Percentiles rank a stretch among this genome's conserved stretches.
Conservation (phyloP, 2,797 vertebrate species). For the Chromobotia macracanthus region DNA sequence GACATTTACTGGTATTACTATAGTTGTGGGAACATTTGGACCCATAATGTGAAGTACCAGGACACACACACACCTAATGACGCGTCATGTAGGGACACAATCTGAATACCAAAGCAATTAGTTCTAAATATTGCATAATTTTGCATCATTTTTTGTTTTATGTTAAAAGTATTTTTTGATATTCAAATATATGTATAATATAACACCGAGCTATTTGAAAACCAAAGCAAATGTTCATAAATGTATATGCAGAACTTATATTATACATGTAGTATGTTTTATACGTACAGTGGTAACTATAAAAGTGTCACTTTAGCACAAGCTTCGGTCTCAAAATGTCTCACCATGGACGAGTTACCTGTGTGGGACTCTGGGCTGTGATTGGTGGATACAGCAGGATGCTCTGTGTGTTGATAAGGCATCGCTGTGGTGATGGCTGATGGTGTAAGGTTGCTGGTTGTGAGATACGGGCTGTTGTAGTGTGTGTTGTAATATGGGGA, state of each 20-base stretch:
- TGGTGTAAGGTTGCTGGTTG: conserved; percentile 89
- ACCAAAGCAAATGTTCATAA: background rate
- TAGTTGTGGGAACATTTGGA: no score
- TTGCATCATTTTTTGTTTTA: background rate
- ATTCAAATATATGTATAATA: background rate
- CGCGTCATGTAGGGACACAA: background rate
- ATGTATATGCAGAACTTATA: background rate
- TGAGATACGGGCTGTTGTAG: conserved; percentile 91
- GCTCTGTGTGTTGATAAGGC: conserved; percentile 91
- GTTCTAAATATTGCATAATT: background rate
- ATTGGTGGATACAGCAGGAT: conserved; percentile 82
- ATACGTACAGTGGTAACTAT: background rate
- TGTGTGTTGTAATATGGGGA: conserved; percentile 94
- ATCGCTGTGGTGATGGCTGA: conserved; percentile 86
- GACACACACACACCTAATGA: background rate
- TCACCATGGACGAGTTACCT: conserved; percentile 69
- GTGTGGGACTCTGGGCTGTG: conserved; percentile 91
- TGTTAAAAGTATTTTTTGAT: background rate
- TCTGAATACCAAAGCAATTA: background rate
- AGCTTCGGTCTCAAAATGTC: no score
- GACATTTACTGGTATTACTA: no score
- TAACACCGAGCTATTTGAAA: background rate
- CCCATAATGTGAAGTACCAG: no score
- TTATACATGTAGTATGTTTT: background rate
- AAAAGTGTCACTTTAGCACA: no score